Evolutionary conservation across 2,113 vertebrate genomes (phyloP).

Genomic region (Maccullochella peelii): DNA sequence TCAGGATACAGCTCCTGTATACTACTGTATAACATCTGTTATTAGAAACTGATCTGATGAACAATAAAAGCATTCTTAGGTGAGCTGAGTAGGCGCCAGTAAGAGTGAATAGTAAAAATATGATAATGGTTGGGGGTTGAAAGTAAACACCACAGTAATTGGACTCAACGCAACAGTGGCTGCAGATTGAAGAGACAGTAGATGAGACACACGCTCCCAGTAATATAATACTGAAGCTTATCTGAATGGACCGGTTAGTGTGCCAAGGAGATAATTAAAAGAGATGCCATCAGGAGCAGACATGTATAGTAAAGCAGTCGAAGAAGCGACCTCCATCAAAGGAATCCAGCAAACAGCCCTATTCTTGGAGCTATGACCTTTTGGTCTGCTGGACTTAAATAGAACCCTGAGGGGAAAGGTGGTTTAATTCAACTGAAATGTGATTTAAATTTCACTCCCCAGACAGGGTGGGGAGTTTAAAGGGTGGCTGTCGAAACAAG

Average conservation of each 20-base stretch:
- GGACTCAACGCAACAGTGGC: slow-evolving; percentile 53
- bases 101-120: slow-evolving; percentile 43
- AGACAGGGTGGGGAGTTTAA: slow-evolving; percentile 17
- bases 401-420: slow-evolving; percentile 54
- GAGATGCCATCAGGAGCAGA: slow-evolving; percentile 63
- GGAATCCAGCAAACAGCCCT: slow-evolving; percentile 60
- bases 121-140: slow-evolving; percentile 56
- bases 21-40: neutral
- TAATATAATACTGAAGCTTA: slow-evolving; percentile 76
- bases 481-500: neutral
- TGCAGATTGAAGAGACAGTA: slow-evolving; percentile 63
- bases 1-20: neutral
- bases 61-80: slow-evolving; percentile 10
- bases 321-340: slow-evolving; percentile 61
- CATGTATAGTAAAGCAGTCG: slow-evolving; percentile 41
- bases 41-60: slow-evolving; percentile 43
- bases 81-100: neutral
- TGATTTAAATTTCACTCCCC: slow-evolving; percentile 62
- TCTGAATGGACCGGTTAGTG: slow-evolving; percentile 67
- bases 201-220: slow-evolving; percentile 57
- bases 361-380: slow-evolving; percentile 73
- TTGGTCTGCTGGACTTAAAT: slow-evolving; percentile 64
- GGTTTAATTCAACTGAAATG: slow-evolving; percentile 68
- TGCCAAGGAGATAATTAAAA: slow-evolving; percentile 74
- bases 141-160: slow-evolving; percentile 71